Evolutionary conservation across 2,113 vertebrate species (phyloP).

Genomic region (Scytalopus superciliaris): DNA sequence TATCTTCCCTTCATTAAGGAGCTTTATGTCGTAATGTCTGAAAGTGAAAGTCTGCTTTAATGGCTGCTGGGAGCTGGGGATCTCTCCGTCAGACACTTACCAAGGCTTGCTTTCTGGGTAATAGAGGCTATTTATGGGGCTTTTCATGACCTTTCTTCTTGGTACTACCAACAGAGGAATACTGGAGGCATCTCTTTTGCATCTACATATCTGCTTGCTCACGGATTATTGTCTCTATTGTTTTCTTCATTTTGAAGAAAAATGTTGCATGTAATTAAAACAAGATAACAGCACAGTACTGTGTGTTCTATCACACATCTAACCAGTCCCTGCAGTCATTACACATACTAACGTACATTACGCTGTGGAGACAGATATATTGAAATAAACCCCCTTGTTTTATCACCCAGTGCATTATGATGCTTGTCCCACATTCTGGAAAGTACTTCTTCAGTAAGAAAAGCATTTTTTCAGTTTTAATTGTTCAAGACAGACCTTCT

Average conservation of each 20-base stretch:
- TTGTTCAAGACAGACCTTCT: neutral
- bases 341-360: conserved; percentile 25
- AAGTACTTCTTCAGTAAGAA: neutral
- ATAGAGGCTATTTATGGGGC: conserved; percentile 66
- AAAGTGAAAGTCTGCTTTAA: conserved; percentile 60
- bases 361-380: conserved; percentile 28
- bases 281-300: conserved; percentile 20
- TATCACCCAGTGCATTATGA: rapidly evolving
- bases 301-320: conserved; percentile 35
- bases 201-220: conserved; percentile 58
- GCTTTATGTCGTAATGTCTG: conserved; percentile 37
- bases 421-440: neutral
- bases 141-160: conserved; percentile 69
- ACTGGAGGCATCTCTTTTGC: conserved; percentile 32
- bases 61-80: conserved; percentile 57
- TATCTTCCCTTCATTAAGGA: conserved; percentile 48
- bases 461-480: neutral
- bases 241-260: conserved; percentile 62
- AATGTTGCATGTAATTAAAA: conserved; percentile 60
- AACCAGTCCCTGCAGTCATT: conserved; percentile 43
- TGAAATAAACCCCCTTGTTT: neutral
- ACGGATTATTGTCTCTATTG: conserved; percentile 57
- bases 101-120: conserved; percentile 55
- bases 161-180: conserved; percentile 60
- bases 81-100: conserved; percentile 61